phyloP scores from a whole-genome alignment of 2,797 vertebrate species.

The Pithecia hirsuta region DNA sequence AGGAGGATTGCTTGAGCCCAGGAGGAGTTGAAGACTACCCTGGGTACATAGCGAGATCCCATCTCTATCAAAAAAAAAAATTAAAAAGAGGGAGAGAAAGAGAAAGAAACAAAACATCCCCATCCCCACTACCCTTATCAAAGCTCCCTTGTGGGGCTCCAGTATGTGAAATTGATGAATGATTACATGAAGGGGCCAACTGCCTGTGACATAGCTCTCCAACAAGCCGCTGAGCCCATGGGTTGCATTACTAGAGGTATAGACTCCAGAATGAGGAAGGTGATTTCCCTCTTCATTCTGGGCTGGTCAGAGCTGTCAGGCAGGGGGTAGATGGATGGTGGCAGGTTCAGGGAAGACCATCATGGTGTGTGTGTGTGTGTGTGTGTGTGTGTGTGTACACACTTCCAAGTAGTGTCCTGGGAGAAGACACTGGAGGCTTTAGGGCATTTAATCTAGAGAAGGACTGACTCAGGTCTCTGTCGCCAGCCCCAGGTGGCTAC shows the following conservation, averaged over 20 bases:
- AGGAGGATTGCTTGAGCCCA: neutral
- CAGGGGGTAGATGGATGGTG: neutral
- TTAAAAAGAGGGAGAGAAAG: neutral
- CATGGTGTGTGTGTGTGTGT: no score
- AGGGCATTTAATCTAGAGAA: neutral
- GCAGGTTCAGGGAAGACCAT: neutral
- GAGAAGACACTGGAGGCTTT: neutral
- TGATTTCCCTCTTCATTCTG: neutral
- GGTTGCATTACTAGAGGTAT: neutral
- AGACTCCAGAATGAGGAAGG: neutral
- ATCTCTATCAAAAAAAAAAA: neutral
- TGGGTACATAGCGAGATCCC: neutral
- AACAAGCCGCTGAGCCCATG: neutral
- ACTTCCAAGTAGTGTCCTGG: neutral
- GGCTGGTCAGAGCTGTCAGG: neutral
- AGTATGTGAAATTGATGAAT: neutral
- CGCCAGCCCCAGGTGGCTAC: neutral
- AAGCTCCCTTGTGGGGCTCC: neutral
- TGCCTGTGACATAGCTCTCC: neutral
- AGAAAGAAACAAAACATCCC: neutral
- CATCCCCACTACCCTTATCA: no score
- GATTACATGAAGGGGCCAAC: neutral
- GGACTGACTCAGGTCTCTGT: neutral
- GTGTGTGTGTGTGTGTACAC: neutral
- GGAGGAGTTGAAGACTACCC: neutral